Percentiles rank a stretch among this genome's conserved stretches.
phyloP scores from a whole-genome alignment of 2,888 invertebrate genomes.

The Melangyna quadrimaculata region DNA sequence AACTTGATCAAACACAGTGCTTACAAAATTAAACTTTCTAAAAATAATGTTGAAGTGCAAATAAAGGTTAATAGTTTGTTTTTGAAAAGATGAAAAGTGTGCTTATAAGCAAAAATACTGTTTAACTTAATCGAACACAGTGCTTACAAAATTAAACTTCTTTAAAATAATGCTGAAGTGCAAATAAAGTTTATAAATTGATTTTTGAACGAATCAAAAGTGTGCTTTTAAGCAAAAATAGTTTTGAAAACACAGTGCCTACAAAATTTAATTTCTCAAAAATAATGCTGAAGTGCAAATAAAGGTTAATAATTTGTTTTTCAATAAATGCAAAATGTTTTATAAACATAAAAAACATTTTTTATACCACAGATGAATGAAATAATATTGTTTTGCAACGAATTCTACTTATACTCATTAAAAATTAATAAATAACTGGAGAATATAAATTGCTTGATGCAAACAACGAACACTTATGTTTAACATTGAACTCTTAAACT shows the following conservation, averaged over 20 bases:
- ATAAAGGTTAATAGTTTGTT: not conserved
- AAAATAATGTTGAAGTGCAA: not conserved
- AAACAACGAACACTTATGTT: slow-evolving; percentile 19
- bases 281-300: not conserved
- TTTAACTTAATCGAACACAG: not conserved
- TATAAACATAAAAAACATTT: no score
- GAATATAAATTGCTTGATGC: not conserved
- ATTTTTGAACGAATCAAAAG: not conserved
- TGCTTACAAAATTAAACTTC: not conserved
- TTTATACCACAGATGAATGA: no score
- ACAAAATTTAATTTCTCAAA: not conserved
- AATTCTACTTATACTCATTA: not conserved
- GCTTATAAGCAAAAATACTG: not conserved
- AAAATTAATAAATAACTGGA: not conserved
- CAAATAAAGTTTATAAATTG: not conserved
- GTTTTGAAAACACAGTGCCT: not conserved
- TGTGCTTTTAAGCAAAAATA: no score
- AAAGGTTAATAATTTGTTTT: not conserved
- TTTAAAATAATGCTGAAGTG: not conserved
- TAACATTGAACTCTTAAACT: slow-evolving; percentile 54
- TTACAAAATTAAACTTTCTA: not conserved
- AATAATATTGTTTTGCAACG: not conserved
- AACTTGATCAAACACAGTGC: not conserved
- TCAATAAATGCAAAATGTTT: not conserved
- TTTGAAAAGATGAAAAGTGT: not conserved